Base-by-base conservation (phyloP, 2,888 invertebrate species). In the Chrysina gloriosa region DNA sequence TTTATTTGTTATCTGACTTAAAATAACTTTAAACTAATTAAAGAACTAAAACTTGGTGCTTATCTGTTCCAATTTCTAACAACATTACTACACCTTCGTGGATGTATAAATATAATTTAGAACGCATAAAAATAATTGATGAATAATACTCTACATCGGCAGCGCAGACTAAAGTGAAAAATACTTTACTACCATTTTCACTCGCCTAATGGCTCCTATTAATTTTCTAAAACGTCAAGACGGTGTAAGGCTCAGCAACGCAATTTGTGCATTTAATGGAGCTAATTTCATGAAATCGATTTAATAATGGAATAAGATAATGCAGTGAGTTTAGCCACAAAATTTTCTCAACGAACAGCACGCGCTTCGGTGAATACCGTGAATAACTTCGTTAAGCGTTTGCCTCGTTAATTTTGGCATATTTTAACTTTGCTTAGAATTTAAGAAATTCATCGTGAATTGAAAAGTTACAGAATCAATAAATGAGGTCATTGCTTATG, bases 231-330 rank as follows among this genome's bases (percentile, higher is more conserved):
- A 39, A 58, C 23, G 39, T 39, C 14, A 11, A 11, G 23, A 25
- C 58, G 39, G 23, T 58, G 21, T 23, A 39, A 58, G 42, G 39
- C 25, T n/a, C 25, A 21, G 19, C 58, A 14, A 58, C 39, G 58
- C 39, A 58, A 58, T 58, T 58, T 58, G 27, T 58, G 58, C 58
- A 58, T 58, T 31, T 63, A 63, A 63, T 63, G 63, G 50, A 48
- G 23, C 50, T 63, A 63, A 63, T 63, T 65, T 54, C 16, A 25
- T 23, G n/a, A 34, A 52, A 65, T 65, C 52, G 50, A 65, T 65
- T 54, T 65, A 52, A 65, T 65, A 65, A 65, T 65, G 50, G 36
- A 42, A 65, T 65, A 52, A 65, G 50, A 52, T 65, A 54, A 54
- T 58, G 39, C 39, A 50, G 63, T 25, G 52, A 65, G 52, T 65